These are phyloP conservation scores for Dinocampus coccinellae DNA, from an alignment of 2,888 invertebrate genomes.

Conservation along the genomic window DNA sequence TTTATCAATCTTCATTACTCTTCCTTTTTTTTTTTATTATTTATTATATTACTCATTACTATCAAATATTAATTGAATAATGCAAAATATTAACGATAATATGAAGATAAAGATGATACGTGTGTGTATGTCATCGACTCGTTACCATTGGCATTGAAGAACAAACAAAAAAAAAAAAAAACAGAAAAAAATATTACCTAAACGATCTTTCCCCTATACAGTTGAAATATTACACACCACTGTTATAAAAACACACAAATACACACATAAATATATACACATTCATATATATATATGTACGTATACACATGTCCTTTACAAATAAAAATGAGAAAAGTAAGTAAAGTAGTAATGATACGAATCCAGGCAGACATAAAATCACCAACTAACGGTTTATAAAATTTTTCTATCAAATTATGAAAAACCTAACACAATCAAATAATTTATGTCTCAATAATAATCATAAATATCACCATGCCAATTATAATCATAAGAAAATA, in stretches of 20 bases:
- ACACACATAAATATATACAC: background rate
- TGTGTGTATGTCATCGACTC: background rate
- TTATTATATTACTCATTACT: no score
- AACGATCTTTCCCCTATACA: background rate
- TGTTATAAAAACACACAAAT: background rate
- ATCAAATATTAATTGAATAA: no score
- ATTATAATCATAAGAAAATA: no score
- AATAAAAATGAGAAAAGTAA: background rate
- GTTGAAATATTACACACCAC: background rate
- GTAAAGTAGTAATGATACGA: conserved; percentile 22
- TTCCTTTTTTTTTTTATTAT: no score
- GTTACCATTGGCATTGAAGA: no score
- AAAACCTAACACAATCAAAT: background rate
- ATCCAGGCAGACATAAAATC: conserved; percentile 13
- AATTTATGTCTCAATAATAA: no score
- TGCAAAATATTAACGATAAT: no score
- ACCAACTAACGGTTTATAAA: conserved; percentile 13
- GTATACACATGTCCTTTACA: background rate
- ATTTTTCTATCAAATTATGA: background rate
- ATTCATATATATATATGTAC: background rate
- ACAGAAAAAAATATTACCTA: background rate
- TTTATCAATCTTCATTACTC: no score
- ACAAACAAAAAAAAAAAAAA: no score
- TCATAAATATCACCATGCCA: no score
- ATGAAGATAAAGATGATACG: no score